These are phyloP conservation scores for Callimorpha dominula DNA, from an alignment of 2,888 invertebrate genomes.

Conservation along the genomic window DNA sequence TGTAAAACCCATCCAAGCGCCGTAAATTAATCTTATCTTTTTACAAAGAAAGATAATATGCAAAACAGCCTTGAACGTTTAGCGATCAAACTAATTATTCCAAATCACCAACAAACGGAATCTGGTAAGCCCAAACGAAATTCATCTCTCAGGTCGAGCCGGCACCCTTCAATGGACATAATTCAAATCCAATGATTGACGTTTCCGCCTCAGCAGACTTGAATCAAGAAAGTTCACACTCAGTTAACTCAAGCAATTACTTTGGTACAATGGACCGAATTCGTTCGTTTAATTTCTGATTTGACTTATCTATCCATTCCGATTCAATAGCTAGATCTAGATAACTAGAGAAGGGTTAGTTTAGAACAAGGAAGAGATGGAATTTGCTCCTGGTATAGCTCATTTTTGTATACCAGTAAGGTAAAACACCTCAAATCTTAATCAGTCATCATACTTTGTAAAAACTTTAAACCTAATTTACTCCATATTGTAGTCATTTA, in stretches of 20 bases:
- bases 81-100: conserved; percentile 13
- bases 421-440: too few relatives aligned
- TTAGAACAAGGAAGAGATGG: background rate
- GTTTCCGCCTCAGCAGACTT: conserved; percentile 42
- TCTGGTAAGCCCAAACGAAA: conserved; percentile 31
- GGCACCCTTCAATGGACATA: conserved; percentile 39
- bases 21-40: background rate
- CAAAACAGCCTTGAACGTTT: background rate
- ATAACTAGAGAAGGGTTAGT: conserved; percentile 24
- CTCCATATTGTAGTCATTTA: too few relatives aligned
- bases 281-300: conserved; percentile 46
- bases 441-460: too few relatives aligned
- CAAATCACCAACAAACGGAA: conserved; percentile 16
- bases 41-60: background rate
- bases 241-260: conserved; percentile 52
- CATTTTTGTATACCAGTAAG: background rate
- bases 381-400: background rate
- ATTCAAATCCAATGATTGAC: conserved; percentile 54
- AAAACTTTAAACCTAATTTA: too few relatives aligned
- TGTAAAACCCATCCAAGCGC: background rate
- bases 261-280: conserved; percentile 41
- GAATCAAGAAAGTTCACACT: conserved; percentile 50
- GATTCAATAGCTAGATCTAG: conserved; percentile 35
- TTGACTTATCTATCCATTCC: conserved; percentile 49
- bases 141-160: conserved; percentile 17